Evolutionary conservation across 1,140 invertebrate species (phyloP).

Genomic region (Hyposmocoma kahamanoa): DNA sequence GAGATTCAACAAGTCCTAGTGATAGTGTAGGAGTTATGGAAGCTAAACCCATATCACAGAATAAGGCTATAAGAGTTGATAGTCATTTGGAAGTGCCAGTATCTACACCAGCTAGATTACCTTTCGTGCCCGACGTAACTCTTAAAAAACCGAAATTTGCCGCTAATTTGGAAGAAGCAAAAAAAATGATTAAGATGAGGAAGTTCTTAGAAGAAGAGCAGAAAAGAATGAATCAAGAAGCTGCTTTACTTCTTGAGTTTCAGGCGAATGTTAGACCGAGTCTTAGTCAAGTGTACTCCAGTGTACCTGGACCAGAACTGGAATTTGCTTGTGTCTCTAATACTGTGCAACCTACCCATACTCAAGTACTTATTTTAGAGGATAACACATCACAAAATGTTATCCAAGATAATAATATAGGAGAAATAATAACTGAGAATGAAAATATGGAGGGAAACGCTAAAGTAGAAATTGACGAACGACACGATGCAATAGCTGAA

Average conservation of each 20-base stretch:
- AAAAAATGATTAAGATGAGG: conserved; percentile 77
- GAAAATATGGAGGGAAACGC: conserved; percentile 2
- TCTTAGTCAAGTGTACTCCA: conserved; percentile 64
- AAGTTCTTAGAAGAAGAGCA: conserved; percentile 76
- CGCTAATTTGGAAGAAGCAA: conserved; percentile 76
- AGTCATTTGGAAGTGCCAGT: conserved; percentile 49
- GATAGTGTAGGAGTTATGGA: conserved; percentile 49
- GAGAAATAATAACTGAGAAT: background rate
- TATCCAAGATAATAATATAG: background rate
- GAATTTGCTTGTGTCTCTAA: conserved; percentile 58
- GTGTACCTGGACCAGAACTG: conserved; percentile 62
- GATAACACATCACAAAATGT: background rate
- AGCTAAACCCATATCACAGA: conserved; percentile 27
- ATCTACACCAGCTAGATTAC: conserved; percentile 34
- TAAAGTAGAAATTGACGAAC: background rate
- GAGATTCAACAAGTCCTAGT: conserved; percentile 58
- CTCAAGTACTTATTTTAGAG: background rate
- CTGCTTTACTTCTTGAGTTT: conserved; percentile 62
- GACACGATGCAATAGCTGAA: background rate
- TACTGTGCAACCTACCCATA: conserved; percentile 5
- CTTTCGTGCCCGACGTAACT: conserved; percentile 50
- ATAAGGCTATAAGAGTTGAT: conserved; percentile 48
- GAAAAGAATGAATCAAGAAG: conserved; percentile 70
- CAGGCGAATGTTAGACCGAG: conserved; percentile 64
- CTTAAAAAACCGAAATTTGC: conserved; percentile 77